Base-by-base conservation (phyloP, 2,113 vertebrate genomes). In the Macquaria australasica region DNA sequence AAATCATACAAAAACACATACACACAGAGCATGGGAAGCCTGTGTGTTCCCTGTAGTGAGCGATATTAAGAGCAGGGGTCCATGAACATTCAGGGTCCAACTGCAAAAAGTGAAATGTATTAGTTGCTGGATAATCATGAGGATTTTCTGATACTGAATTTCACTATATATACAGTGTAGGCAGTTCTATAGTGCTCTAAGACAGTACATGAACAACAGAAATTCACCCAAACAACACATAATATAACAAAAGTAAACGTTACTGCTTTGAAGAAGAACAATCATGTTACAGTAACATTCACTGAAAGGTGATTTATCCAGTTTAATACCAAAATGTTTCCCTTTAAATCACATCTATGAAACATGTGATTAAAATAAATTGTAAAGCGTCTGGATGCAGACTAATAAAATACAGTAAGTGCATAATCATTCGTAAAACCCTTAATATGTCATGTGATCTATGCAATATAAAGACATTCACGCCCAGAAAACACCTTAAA, bases 311-410 rank as follows among this genome's bases (percentile, higher is more conserved):
- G 48, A 48, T 72, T 83, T 25, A 28, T 21, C 2, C 1, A 15
- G 6, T 73, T 81, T 77, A 70, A 71, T 77, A n/a, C 0, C n/a
- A 50, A 39, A 66, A 43, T 20, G 23, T 55, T 70, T 55, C 45
- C 15, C 45, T 77, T 58, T 64, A 55, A 77, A 63, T 71, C 74
- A 34, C 64, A 66, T 25, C 51, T 3, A 6, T 25, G 4, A 23
- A 8, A 72, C 16, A n/a, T n/a, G 15, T 8, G 31, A 41, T 81
- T 25, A 14, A 56, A 56, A 43, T 23, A 20, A 39, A 41, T 7
- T 11, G 34, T n/a, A 56, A 37, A 55, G 50, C 51, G 11, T 73
- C 69, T 34, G 68, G 3, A 51, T 4, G 25, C 25, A 53, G n/a
- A 4, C 15, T 9, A 15, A 67, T 16, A n/a, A 16, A 25, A 20